phyloP scores from a whole-genome alignment of 2,113 vertebrate genomes.

The Leptosomus discolor region DNA sequence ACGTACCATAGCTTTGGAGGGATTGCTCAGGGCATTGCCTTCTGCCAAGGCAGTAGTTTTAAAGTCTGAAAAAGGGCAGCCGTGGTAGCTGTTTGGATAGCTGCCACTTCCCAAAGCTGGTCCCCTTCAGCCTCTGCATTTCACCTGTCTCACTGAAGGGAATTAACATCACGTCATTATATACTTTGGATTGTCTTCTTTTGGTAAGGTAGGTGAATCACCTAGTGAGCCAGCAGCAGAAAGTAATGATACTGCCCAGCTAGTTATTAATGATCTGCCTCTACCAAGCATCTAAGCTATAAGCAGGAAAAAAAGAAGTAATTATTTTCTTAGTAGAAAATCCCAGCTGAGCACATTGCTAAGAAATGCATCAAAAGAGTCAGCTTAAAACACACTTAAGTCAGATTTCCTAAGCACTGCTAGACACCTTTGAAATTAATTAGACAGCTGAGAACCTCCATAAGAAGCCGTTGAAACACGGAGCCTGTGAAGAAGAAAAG shows the following conservation, averaged over 20 bases:
- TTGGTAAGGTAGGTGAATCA: background rate
- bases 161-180: background rate
- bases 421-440: background rate
- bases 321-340: slow-evolving; percentile 1
- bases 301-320: background rate
- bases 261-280: background rate
- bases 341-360: background rate
- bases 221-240: background rate
- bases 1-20: background rate
- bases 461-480: background rate
- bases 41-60: background rate
- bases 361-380: background rate
- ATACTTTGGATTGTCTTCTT: background rate
- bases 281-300: background rate
- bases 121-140: background rate
- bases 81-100: background rate
- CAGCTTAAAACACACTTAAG: background rate
- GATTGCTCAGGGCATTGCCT: background rate
- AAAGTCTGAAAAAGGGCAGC: background rate
- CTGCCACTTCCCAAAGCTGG: background rate
- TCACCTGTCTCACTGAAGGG: slow-evolving; percentile 27
- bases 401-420: background rate
- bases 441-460: background rate
- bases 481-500: background rate
- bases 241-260: background rate